These are phyloP conservation scores for Caenorhabditis wallacei DNA, from an alignment of 2,888 invertebrate genomes.

Conservation along the genomic window DNA sequence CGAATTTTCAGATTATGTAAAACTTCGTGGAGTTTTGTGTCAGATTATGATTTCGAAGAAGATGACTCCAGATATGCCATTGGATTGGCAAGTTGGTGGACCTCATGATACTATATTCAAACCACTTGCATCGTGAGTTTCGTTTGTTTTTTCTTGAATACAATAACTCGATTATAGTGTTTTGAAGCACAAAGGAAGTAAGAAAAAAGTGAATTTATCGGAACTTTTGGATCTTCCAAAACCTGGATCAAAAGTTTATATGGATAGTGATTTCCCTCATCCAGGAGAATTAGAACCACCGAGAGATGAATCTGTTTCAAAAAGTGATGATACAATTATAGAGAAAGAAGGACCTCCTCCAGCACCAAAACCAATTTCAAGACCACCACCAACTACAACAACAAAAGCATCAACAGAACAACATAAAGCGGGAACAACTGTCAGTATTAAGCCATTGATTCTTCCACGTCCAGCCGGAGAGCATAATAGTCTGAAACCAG, in stretches of 20 bases:
- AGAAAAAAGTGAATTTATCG: slow-evolving; percentile 29
- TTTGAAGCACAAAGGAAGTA: slow-evolving; percentile 27
- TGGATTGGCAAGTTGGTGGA: slow-evolving; percentile 60
- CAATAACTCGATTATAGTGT: slow-evolving; percentile 12
- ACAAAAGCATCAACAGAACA: background rate
- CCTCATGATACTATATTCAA: slow-evolving; percentile 35
- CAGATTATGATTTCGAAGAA: slow-evolving; percentile 44
- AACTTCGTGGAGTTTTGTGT: slow-evolving; percentile 47
- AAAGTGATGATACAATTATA: slow-evolving; percentile 59
- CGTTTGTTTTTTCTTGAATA: background rate
- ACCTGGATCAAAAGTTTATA: background rate
- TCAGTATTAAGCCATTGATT: background rate
- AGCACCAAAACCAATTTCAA: slow-evolving; percentile 16
- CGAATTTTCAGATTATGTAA: slow-evolving; percentile 44
- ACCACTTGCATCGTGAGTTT: slow-evolving; percentile 33
- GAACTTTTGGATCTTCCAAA: slow-evolving; percentile 50
- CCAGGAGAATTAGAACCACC: slow-evolving; percentile 28
- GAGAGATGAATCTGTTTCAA: slow-evolving; percentile 50
- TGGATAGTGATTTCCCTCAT: slow-evolving; percentile 36
- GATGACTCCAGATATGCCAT: slow-evolving; percentile 45
- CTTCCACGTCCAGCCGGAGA: slow-evolving; percentile 3
- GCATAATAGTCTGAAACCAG: slow-evolving; percentile 8
- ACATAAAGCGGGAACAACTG: slow-evolving; percentile 1
- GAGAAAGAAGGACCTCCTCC: slow-evolving; percentile 52
- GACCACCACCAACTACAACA: slow-evolving; percentile 12